Base-by-base conservation (phyloP, 1,140 invertebrate genomes). In the Ceratosolen fusciceps region DNA sequence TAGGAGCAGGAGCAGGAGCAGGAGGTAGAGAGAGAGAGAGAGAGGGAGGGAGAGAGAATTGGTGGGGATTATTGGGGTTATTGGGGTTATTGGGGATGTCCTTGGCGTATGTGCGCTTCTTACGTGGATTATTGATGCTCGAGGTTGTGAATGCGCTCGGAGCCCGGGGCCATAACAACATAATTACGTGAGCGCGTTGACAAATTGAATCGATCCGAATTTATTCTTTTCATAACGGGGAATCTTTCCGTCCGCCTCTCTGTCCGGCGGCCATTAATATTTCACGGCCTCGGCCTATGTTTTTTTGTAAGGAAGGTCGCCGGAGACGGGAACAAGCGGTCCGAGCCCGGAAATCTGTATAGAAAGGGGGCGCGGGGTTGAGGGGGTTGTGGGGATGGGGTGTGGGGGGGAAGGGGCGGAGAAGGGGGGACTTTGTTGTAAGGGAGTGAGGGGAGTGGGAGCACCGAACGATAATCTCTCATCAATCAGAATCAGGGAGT, bases 181-280 rank as follows among this genome's bases (percentile, higher is more conserved):
- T 90, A 90, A 90, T 90, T 90, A 90, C 84, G 84, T 80, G 80
- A 70, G 80, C 83, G 76, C 86, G 87, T 90, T 88, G 88, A 89
- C 89, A 90, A 90, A 90, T 90, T 90, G 88, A 90, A 90, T 90
- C 85, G 86, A 88, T 88, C 85, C 85, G 83, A 87, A 89, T 89
- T 85, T 90, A 90, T 90, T 90, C 89, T 89, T 90, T 90, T 89
- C 85, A 89, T 81, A 52, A 80, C 54, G 54, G 26, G 67, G 77
- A 72, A 54, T 81, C 1, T 49, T 54, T 12, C 29, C 21, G 21
- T 31, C 47, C 43, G 47, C 12, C 4, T 21, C 52, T 47, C 43
- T 49, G 52, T 12, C 0, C 16, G 4, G n/a, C n/a, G 62, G 77
- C 83, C 84, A 90, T 90, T 89, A 90, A 90, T 90, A 90, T 90